These are phyloP conservation scores for Hydropsyche tenuis DNA, from an alignment of 1,140 invertebrate species.

Conservation along the genomic window DNA sequence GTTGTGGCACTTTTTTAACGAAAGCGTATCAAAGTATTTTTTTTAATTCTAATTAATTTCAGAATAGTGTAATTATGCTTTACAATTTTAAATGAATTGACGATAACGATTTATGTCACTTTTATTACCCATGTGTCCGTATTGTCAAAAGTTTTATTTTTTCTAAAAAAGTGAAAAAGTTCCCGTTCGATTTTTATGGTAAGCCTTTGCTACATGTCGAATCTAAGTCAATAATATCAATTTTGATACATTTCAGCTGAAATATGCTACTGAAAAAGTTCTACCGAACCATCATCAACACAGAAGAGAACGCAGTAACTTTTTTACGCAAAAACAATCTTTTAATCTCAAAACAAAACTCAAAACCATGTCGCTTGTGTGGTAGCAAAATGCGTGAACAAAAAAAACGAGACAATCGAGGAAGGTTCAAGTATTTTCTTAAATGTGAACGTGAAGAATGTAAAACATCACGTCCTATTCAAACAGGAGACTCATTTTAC, in stretches of 20 bases:
- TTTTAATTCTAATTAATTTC: too few species aligned
- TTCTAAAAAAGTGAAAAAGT: too few species aligned
- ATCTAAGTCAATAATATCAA: neutral
- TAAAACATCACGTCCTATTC: neutral
- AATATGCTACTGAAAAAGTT: conserved; percentile 9
- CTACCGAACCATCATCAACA: conserved; percentile 11
- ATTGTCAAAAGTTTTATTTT: too few species aligned
- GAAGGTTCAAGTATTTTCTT: neutral
- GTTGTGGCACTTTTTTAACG: too few species aligned
- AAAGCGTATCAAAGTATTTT: too few species aligned
- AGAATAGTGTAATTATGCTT: too few species aligned
- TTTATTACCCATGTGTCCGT: too few species aligned
- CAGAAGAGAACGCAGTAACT: conserved; percentile 7
- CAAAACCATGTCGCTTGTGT: conserved; percentile 2
- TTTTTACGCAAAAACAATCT: conserved; percentile 13
- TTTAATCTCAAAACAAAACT: neutral
- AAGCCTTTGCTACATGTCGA: neutral
- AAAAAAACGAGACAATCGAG: neutral
- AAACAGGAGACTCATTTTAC: neutral
- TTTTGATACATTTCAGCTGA: too few species aligned
- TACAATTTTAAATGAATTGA: too few species aligned
- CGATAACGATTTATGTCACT: too few species aligned
- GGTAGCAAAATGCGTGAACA: neutral
- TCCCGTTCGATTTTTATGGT: too few species aligned
- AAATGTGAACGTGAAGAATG: neutral